Evolutionary conservation across 2,797 vertebrate genomes (phyloP), one percentile per base, ranked within the genome.

Genomic region (Liasis olivaceus): DNA sequence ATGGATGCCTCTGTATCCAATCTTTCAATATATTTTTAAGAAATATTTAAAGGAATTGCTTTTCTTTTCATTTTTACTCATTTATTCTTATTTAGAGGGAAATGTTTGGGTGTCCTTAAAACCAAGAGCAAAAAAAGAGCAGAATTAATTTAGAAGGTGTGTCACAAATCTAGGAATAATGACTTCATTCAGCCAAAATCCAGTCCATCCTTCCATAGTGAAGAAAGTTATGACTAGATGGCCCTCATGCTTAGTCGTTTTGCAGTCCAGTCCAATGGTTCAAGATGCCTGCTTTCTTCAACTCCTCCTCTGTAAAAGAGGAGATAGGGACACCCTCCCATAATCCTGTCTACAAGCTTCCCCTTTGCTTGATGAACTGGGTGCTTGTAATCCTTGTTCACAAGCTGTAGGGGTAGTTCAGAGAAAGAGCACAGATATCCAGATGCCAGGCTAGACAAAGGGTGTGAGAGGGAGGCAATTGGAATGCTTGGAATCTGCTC

Each of bases 401-500:
- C 31, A 81, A 87, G 17, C 63, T 47, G 42, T 20, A 24, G 15
- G 15, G 60, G 24, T 47, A 31, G 62, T 36, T 64, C 89, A 62
- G n/a, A 31, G 54, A 66, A 90, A 69, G 69, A 85, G 54, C 69
- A 28, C 17, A 36, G 66, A 58, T 42, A 42, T 51, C 51, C 0
- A 63, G 88, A 66, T 58, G 59, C 89, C 69, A 64, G 88, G 92
- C 88, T 88, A 85, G 85, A 93, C 93, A 93, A 90, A 63, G 90
- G 77, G 9, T 63, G 91, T 47, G 90, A 92, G 92, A 54, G 94
- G 95, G 95, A 93, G 69, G 93, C 91, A 47, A 2, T 26, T 0
- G 91, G 92, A 89, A 94, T 95, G 93, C 84, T 51, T 95, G 93
- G 96, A 97, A 96, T 95, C 91, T 92, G 91, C 91, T 90, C 0